Evolutionary conservation across 2,888 invertebrate species (phyloP).

Genomic region (Noctua fimbriata): DNA sequence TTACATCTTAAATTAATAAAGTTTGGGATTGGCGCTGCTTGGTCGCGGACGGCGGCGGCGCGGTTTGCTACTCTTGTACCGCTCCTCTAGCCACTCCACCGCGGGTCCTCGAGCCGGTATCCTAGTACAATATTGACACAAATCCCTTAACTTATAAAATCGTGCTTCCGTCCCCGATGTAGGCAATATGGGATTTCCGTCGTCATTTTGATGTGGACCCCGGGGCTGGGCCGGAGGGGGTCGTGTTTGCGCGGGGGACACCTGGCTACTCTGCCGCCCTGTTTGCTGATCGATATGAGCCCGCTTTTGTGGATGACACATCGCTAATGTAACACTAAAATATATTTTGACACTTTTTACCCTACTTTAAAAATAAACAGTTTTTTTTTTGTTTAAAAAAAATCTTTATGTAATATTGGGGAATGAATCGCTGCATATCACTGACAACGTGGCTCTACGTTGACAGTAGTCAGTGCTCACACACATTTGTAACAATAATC

Average conservation of each 20-base stretch:
- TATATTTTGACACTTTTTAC: slow-evolving; percentile 58
- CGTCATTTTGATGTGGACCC: slow-evolving; percentile 88
- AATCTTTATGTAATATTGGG: neutral
- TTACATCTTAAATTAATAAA: slow-evolving; percentile 83
- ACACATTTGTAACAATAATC: neutral
- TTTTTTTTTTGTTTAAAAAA: neutral
- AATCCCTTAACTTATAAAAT: slow-evolving; percentile 91
- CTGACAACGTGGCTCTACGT: neutral
- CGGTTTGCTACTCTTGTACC: slow-evolving; percentile 49
- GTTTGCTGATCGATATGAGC: slow-evolving; percentile 85
- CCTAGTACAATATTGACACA: slow-evolving; percentile 91
- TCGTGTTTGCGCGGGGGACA: slow-evolving; percentile 86
- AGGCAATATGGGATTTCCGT: slow-evolving; percentile 90
- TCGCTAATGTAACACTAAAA: slow-evolving; percentile 68
- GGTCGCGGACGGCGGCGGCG: slow-evolving; percentile 41
- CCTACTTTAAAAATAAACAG: neutral
- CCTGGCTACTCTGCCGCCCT: slow-evolving; percentile 82
- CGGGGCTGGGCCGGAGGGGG: slow-evolving; percentile 73
- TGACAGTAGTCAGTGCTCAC: too few species aligned
- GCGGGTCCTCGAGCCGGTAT: slow-evolving; percentile 74
- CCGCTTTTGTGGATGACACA: slow-evolving; percentile 70
- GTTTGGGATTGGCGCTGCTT: slow-evolving; percentile 72
- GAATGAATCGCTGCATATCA: neutral
- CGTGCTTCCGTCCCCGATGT: slow-evolving; percentile 87
- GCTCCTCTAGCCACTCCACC: slow-evolving; percentile 27